A percentile compares a stretch with the other conserved stretches of the same genome.
phyloP scores from a whole-genome alignment of 2,797 vertebrate species.

The Harpagifer antarcticus region DNA sequence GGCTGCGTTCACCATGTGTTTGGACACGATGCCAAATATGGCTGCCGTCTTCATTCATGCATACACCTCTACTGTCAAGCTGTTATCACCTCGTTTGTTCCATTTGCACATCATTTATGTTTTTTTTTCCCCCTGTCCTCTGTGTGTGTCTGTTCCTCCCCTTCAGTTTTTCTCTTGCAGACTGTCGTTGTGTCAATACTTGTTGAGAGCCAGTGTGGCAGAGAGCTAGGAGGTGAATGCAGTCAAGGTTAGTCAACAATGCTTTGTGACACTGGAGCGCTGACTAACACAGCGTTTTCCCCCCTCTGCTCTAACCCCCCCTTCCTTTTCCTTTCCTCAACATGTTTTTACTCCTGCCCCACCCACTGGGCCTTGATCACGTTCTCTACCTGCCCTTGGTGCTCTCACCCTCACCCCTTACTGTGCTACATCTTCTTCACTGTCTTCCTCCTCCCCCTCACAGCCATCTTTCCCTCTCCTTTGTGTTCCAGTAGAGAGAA shows the following conservation, averaged over 20 bases:
- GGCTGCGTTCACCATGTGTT: constrained; percentile 43
- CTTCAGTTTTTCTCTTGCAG: constrained; percentile 75
- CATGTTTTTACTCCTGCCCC: constrained; percentile 41
- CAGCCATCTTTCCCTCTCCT: constrained; percentile 38
- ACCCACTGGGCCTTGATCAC: constrained; percentile 39
- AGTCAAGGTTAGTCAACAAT: constrained; percentile 84
- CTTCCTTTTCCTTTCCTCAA: neutral
- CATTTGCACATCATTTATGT: constrained; percentile 81
- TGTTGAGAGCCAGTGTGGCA: constrained; percentile 80
- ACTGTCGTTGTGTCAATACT: constrained; percentile 84
- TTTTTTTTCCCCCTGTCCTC: constrained; percentile 57
- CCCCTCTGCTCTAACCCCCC: constrained; percentile 19
- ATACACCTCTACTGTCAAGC: constrained; percentile 70
- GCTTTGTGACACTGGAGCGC: constrained; percentile 58
- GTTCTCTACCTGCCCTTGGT: constrained; percentile 42
- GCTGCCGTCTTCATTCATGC: constrained; percentile 67
- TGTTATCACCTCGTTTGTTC: constrained; percentile 81
- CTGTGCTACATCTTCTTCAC: constrained; percentile 10
- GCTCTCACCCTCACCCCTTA: constrained; percentile 31
- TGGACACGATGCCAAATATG: constrained; percentile 48
- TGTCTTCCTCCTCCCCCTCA: constrained; percentile 12
- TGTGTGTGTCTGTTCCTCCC: constrained; percentile 62
- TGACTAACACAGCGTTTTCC: constrained; percentile 58
- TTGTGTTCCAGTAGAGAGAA: constrained; percentile 27
- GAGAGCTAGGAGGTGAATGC: constrained; percentile 81